Percentiles rank a stretch among this genome's conserved stretches.
These are phyloP conservation scores for Yponomeuta sedellus DNA, from an alignment of 2,888 invertebrate genomes.

Conservation along the genomic window DNA sequence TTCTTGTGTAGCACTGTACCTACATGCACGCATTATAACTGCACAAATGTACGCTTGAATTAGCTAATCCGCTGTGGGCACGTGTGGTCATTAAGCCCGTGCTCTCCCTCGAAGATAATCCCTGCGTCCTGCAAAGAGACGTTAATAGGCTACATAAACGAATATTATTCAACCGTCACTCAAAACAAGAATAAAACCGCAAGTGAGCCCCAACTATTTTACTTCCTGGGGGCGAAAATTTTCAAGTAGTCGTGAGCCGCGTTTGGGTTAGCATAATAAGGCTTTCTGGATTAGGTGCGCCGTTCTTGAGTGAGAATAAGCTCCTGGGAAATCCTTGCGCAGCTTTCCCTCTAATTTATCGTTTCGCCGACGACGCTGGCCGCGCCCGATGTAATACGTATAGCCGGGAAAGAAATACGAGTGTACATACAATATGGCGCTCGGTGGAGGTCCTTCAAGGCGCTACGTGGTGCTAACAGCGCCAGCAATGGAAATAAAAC, in stretches of 20 bases:
- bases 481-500: too few species aligned
- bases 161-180: too few species aligned
- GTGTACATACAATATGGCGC: slow-evolving; percentile 28
- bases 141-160: too few species aligned
- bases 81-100: too few species aligned
- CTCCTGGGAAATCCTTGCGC: slow-evolving; percentile 75
- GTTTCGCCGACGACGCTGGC: slow-evolving; percentile 68
- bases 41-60: too few species aligned
- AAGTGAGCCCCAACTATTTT: neutral
- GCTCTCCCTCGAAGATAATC: too few species aligned
- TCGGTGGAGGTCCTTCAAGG: neutral
- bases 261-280: slow-evolving; percentile 76
- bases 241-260: slow-evolving; percentile 71
- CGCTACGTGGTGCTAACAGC: too few species aligned
- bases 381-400: slow-evolving; percentile 70
- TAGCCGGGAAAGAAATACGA: slow-evolving; percentile 65
- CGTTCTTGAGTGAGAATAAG: slow-evolving; percentile 75
- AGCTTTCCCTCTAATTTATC: slow-evolving; percentile 74
- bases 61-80: too few species aligned
- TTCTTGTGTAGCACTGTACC: too few species aligned
- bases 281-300: slow-evolving; percentile 75
- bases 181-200: neutral
- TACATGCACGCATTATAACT: too few species aligned
- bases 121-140: too few species aligned
- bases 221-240: slow-evolving; percentile 42